Base-by-base conservation (phyloP, 2,113 vertebrate genomes). In the Heterochromis multidens region DNA sequence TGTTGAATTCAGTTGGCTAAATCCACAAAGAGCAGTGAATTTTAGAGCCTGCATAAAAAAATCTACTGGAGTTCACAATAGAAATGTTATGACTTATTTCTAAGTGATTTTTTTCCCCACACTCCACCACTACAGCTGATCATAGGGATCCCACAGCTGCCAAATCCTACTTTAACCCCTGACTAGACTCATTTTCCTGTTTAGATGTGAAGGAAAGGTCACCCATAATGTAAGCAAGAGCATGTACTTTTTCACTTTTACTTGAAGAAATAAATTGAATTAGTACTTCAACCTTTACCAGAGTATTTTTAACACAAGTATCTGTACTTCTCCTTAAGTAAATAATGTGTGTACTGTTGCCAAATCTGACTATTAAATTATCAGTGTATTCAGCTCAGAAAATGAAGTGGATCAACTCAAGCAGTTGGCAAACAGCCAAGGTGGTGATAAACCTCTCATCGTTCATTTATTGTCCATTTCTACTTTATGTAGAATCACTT, bases 341-440 rank as follows among this genome's bases (percentile, higher is more conserved):
- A 65, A 65, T 33, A 65, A 40, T 40, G 62, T 40, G 2, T 40
- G 12, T 40, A 23, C 62, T 21, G 37, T 37, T 23, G 1, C 7
- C 33, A n/a, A 40, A 33, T 40, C 12, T 65, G 62, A 4, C 80
- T 35, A 61, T 84, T 63, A 70, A 33, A 57, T 11, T 70, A 54
- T 72, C 60, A 4, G 54, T 8, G 74, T 9, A 40, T 80, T 85
- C 84, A 80, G 77, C 58, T 59, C 25, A 6, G 14, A 61, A 63
- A 86, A 85, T 37, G n/a, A 83, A 78, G 40, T 74, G 72, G 65
- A 89, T 88, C 62, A n/a, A 79, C 35, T 67, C 2, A 7, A 46
- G 65, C 72, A 7, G 49, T 43, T 2, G 23, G 84, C 83, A 54
- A 58, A 21, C 29, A 62, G 56, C 76, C 54, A 9, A 29, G 33